Conservation (phyloP, 2,888 invertebrate genomes). For the Ptilodon capucinus region DNA sequence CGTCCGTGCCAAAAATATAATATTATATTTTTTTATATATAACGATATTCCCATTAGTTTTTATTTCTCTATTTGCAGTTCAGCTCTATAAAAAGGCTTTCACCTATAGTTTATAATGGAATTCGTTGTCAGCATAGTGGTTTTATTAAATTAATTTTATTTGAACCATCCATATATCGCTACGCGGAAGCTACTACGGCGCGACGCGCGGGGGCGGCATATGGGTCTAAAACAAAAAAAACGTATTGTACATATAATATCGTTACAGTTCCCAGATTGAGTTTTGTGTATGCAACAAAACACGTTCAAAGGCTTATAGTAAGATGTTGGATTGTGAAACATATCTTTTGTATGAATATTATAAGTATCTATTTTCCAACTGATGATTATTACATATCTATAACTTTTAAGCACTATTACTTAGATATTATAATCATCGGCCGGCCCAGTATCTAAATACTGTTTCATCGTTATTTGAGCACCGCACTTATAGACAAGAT, state of each 20-base stretch:
- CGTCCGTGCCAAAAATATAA: too few relatives aligned
- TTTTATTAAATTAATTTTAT: conserved; percentile 23
- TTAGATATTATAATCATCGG: too few relatives aligned
- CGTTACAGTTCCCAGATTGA: conserved; percentile 8
- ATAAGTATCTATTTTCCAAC: too few relatives aligned
- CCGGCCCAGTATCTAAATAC: too few relatives aligned
- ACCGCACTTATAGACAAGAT: too few relatives aligned
- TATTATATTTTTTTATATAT: too few relatives aligned
- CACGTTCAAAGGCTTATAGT: not conserved
- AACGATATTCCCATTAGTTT: too few relatives aligned
- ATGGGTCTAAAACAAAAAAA: conserved; percentile 5
- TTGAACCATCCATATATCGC: conserved; percentile 8
- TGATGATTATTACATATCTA: too few relatives aligned
- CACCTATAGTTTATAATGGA: conserved; percentile 22
- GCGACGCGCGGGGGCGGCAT: too few relatives aligned
- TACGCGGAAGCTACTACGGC: too few relatives aligned
- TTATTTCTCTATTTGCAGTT: not conserved
- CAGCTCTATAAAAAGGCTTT: conserved; percentile 12
- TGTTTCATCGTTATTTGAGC: too few relatives aligned
- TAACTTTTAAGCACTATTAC: too few relatives aligned
- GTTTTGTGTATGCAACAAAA: not conserved
- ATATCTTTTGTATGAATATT: not conserved
- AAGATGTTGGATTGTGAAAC: not conserved
- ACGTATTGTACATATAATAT: not conserved
- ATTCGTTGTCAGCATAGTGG: conserved; percentile 19